A percentile compares a stretch with the other conserved stretches of the same genome.
phyloP scores from a whole-genome alignment of 2,888 invertebrate genomes.

The Erebia palarica region DNA sequence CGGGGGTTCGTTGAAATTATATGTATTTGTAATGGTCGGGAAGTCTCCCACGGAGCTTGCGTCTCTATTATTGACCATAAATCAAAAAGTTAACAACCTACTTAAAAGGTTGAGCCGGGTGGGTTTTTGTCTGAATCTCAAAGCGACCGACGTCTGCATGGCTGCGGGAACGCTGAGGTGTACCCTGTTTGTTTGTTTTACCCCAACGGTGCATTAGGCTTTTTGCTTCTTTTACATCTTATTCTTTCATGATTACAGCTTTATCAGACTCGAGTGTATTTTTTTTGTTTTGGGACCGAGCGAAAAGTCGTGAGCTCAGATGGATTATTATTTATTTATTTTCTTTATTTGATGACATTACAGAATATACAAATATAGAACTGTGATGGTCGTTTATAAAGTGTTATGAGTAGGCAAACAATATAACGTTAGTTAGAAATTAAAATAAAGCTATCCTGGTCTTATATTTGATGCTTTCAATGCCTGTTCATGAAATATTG shows the following conservation, averaged over 20 bases:
- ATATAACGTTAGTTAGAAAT: no score
- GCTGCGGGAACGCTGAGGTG: conserved; percentile 62
- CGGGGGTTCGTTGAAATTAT: conserved; percentile 78
- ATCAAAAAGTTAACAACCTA: conserved; percentile 83
- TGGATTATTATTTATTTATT: conserved; percentile 24
- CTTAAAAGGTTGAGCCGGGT: conserved; percentile 79
- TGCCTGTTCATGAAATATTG: no score
- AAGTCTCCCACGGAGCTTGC: conserved; percentile 80
- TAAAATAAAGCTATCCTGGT: not conserved
- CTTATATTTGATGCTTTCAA: no score
- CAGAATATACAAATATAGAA: not conserved
- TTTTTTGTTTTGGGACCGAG: conserved; percentile 48
- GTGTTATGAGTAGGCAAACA: not conserved
- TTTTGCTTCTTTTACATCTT: conserved; percentile 71
- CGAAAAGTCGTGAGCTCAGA: conserved; percentile 38
- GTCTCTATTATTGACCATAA: conserved; percentile 82
- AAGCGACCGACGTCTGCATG: conserved; percentile 72
- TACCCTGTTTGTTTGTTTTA: conserved; percentile 80
- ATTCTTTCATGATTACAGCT: conserved; percentile 71
- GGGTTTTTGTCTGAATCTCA: conserved; percentile 77
- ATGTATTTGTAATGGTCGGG: conserved; percentile 72
- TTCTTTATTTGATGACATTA: conserved; percentile 1
- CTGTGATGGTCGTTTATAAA: not conserved
- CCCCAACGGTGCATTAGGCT: conserved; percentile 78
- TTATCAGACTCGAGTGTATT: conserved; percentile 65